A percentile compares a stretch with the other conserved stretches of the same genome.
These are phyloP conservation scores for Tenthredo scrophulariae DNA, from an alignment of 2,888 invertebrate genomes.

Conservation along the genomic window DNA sequence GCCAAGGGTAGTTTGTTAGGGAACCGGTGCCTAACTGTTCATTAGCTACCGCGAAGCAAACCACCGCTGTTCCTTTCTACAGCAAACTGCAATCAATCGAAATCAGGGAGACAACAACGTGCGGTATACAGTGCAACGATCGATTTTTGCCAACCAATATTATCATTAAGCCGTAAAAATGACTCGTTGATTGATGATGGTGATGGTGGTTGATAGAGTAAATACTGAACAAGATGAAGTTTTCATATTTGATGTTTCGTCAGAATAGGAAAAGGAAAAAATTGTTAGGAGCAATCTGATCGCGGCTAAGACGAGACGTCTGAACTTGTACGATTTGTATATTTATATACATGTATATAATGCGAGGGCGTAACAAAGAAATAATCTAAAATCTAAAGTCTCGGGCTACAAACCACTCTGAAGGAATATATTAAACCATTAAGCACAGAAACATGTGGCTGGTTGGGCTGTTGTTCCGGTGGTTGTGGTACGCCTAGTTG, in stretches of 20 bases:
- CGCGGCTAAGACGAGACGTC: neutral
- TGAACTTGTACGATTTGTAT: neutral
- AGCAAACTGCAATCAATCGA: conserved; percentile 10
- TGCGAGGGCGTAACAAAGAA: conserved; percentile 40
- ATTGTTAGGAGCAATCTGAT: conserved; percentile 6
- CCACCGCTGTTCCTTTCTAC: conserved; percentile 22
- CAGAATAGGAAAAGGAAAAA: neutral
- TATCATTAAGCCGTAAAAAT: neutral
- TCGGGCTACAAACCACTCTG: conserved; percentile 63
- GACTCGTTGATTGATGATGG: neutral
- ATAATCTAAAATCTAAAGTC: conserved; percentile 33
- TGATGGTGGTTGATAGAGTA: neutral
- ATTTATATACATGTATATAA: conserved; percentile 10
- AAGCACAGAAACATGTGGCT: conserved; percentile 66
- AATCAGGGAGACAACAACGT: neutral
- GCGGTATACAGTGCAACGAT: neutral
- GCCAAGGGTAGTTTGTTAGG: conserved; percentile 63
- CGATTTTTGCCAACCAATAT: neutral
- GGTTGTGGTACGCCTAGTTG: conserved; percentile 68
- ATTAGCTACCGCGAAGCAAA: conserved; percentile 61
- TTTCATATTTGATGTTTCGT: neutral
- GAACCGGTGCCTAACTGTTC: conserved; percentile 68
- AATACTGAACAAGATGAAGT: neutral
- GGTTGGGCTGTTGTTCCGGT: conserved; percentile 66
- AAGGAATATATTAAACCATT: conserved; percentile 71